Conservation (phyloP, 2,888 invertebrate species). For the Nesidiocoris tenuis region DNA sequence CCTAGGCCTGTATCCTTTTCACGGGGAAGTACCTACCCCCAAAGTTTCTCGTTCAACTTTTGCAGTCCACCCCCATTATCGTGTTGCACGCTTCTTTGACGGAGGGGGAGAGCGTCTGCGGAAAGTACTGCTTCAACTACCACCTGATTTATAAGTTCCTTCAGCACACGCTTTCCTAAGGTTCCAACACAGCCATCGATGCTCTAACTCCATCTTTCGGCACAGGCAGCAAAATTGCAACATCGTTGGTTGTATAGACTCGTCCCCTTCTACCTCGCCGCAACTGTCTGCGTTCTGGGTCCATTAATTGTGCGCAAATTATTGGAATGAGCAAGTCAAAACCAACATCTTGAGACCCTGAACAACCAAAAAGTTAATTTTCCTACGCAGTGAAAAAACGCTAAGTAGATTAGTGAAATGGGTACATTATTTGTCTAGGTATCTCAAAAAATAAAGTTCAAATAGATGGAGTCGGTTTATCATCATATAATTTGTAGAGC, state of each 20-base stretch:
- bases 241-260: neutral
- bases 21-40: neutral
- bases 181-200: neutral
- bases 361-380: too few relatives aligned
- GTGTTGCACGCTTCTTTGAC: neutral
- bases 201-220: neutral
- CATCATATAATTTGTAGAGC: too few relatives aligned
- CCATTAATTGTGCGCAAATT: too few relatives aligned
- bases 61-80: neutral
- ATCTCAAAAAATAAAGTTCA: too few relatives aligned
- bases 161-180: neutral
- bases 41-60: neutral
- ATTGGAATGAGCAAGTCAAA: too few relatives aligned
- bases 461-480: too few relatives aligned
- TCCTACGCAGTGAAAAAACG: too few relatives aligned
- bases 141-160: neutral
- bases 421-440: too few relatives aligned
- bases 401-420: too few relatives aligned
- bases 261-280: too few relatives aligned
- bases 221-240: neutral
- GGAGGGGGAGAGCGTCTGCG: neutral
- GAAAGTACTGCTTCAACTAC: neutral
- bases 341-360: too few relatives aligned
- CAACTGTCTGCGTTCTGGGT: too few relatives aligned
- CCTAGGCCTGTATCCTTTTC: neutral